Percentiles rank a stretch among this genome's conserved stretches.
Conservation (phyloP, 2,113 vertebrate species). For the Corythoichthys haematopterus region DNA sequence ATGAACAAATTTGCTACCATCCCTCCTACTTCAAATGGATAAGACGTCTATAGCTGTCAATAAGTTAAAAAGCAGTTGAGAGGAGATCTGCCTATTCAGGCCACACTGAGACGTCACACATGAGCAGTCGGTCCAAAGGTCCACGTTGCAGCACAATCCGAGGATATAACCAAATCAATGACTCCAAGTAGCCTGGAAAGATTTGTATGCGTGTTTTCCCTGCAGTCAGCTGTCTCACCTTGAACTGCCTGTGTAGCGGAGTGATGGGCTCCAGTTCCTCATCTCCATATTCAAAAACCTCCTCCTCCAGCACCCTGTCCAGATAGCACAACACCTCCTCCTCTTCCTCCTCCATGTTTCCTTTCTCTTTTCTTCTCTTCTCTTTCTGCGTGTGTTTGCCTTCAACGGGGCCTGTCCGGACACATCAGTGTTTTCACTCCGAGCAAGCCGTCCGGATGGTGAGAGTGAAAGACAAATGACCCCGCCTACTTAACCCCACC, state of each 20-base stretch:
- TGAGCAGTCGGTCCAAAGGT: conserved; percentile 25
- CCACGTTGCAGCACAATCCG: conserved; percentile 25
- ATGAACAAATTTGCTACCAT: no score
- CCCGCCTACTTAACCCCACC: conserved; percentile 65
- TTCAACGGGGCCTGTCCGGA: conserved; percentile 46
- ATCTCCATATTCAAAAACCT: conserved; percentile 79
- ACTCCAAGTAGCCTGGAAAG: conserved; percentile 6
- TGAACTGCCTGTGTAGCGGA: conserved; percentile 69
- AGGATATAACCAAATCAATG: conserved; percentile 19
- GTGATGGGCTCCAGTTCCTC: conserved; percentile 80
- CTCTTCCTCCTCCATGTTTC: conserved; percentile 74
- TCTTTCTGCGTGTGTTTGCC: conserved; percentile 30
- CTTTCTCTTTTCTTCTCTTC: conserved; percentile 18
- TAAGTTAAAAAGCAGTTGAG: conserved; percentile 1
- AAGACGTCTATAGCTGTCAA: neutral
- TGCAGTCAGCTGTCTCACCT: conserved; percentile 79
- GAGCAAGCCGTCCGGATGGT: conserved; percentile 54
- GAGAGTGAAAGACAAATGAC: conserved; percentile 48
- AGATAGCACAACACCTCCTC: conserved; percentile 87
- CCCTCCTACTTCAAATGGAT: no score
- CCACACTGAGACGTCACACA: conserved; percentile 17
- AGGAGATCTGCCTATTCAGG: conserved; percentile 31
- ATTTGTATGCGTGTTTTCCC: conserved; percentile 9
- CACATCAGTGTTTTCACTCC: conserved; percentile 59
- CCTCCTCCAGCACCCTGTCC: conserved; percentile 91